Evolutionary conservation across 2,113 vertebrate species (phyloP), one percentile per base, ranked within the genome.

Genomic region (Chloebia gouldiae): DNA sequence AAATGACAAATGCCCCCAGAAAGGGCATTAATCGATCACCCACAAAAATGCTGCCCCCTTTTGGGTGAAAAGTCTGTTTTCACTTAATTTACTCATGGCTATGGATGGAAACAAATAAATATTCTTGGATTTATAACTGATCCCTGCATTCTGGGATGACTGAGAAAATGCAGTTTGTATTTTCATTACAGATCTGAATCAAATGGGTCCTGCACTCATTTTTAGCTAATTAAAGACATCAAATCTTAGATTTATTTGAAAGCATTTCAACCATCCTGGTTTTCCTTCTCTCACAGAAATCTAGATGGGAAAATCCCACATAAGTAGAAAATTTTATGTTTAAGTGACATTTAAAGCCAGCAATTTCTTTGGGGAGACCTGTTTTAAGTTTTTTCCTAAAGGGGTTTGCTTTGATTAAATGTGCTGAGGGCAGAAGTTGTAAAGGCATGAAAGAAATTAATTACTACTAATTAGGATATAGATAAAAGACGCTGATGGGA

Each of bases 101-200:
- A 8, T 4, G 28, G 49, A 39, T 53, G 45, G 24, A 54, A 87
- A 44, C 28, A 85, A 76, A 44, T 17, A 37, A 31, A 24, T 49
- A 11, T 23, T n/a, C 20, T 61, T 42, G 4, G 51, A 65, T 45
- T 80, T 30, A n/a, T 22, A 61, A 80, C 7, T 28, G 59, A 40
- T 37, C 23, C 27, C 28, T 28, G 22, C 80, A 49, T 72, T 72
- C 54, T 73, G 60, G 24, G 59, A 63, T 45, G 47, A 76, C 63
- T 92, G 68, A 73, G 86, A 94, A 73, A 70, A 78, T 6, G 54
- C 86, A 77, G 42, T 81, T 90, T 69, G 7, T n/a, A 39, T 59
- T 88, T 90, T 69, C 54, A 45, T 51, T 81, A 68, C 84, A 86
- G 35, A 63, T 61, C 24, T 93, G 68, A 31, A 72, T 86, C 28